Evolutionary conservation across 2,888 invertebrate genomes (phyloP), one percentile per base, ranked within the genome.

Genomic region (Erannis defoliaria): DNA sequence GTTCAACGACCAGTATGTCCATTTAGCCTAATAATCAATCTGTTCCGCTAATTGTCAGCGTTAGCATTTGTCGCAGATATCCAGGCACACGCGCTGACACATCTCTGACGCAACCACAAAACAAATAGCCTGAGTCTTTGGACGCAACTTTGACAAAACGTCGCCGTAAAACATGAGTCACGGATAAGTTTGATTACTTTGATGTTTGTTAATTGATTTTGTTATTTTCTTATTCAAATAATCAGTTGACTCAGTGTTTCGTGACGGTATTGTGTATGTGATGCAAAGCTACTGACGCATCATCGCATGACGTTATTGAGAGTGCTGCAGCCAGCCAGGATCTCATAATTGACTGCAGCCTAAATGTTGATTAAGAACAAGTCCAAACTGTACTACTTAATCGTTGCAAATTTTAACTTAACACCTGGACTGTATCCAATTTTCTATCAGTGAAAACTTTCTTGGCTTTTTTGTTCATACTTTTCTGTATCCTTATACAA

Each of bases 1-100:
- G n/a, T n/a, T n/a, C n/a, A n/a, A n/a, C n/a, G n/a, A n/a, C n/a
- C n/a, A n/a, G n/a, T n/a, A n/a, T n/a, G n/a, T n/a, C n/a, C n/a
- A 55, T 37, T 55, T 55, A 29, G 55, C 55, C 43, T 37, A 50
- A 50, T 29, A 43, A 9, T 38, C 55, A 43, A 60, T 55, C 53
- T 35, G 48, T 42, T 26, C 14, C 59, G 48, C 54, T 54, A 60
- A 60, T 60, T 60, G 55, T 38, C 49, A 42, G 23, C 21, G 33
- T 48, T 49, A 51, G n/a, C 54, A 35, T 16, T 35, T 21, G 37
- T 48, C 53, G 33, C 23, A 45, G 16, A 10, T 35, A 0, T 21
- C 10, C 3, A n/a, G 16, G n/a, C 48, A 49, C 9, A 14, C 35
- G 14, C n/a, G 35, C 45, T 55, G 54, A 55, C 45, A 55, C 54